Base-by-base conservation (phyloP, 1,140 invertebrate genomes). In the Apis laboriosa region DNA sequence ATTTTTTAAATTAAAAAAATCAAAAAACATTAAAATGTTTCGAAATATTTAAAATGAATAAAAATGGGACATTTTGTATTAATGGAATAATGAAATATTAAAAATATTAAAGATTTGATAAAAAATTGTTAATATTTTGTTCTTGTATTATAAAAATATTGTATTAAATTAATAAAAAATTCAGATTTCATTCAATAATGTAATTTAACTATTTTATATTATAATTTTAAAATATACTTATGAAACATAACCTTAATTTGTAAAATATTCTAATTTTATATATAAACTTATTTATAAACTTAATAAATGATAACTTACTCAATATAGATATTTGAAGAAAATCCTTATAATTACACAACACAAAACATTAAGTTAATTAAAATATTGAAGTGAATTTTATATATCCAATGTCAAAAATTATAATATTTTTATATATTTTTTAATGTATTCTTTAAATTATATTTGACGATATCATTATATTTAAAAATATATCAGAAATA, bases 171-270 rank as follows among this genome's bases (percentile, higher is more conserved):
- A 63, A 28, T 67, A 28, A 74, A 2, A 67, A 58, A 75, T 49
- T 58, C 12, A 13, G 13, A 76, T 7, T 67, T 21, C 17, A 21
- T 43, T 53, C 13, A 15, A 11, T 55, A 66, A 56, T 67, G 0
- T 56, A 15, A 2, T 43, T 17, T 8, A 72, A 4, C 21, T 56
- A n/a, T 53, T 56, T 9, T 53, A 55, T 49, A 12, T 0, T 15
- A 74, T 34, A 12, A 64, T 24, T 24, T 34, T 49, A 49, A 49
- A 43, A 58, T 19, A 60, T 2, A 28, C 21, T 17, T 43, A 43
- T 19, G 34, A 64, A 64, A 74, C 71, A 80, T 80, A 80, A 80
- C 53, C 78, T 80, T 66, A 21, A 28, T 75, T 51, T 17, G 0
- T 49, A 19, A 64, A 24, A 51, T 8, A 53, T 13, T 1, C 34